A percentile compares a stretch with the other conserved stretches of the same genome.
These are phyloP conservation scores for Catocala fraxini DNA, from an alignment of 2,888 invertebrate species.

Conservation along the genomic window DNA sequence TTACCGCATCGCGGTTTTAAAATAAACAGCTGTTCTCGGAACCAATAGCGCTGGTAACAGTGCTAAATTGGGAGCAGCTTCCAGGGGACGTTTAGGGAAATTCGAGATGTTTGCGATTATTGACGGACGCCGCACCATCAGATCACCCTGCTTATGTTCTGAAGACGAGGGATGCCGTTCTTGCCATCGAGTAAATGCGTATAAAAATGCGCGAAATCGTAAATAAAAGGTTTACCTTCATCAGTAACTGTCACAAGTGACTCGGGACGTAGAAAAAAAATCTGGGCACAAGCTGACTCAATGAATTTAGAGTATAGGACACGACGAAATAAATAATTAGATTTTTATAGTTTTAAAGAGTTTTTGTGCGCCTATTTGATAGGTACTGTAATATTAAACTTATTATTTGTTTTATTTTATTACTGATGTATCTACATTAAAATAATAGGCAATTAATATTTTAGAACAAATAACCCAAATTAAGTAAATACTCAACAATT, in stretches of 20 bases:
- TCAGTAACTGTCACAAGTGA: not conserved
- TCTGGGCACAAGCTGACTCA: conserved; percentile 2
- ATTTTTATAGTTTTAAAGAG: conserved; percentile 5
- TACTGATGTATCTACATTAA: too few species aligned
- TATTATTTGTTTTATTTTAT: too few species aligned
- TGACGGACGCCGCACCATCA: conserved; percentile 12
- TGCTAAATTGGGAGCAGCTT: conserved; percentile 78
- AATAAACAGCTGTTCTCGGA: conserved; percentile 85
- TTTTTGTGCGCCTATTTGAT: too few species aligned
- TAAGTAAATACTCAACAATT: too few species aligned
- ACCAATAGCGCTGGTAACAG: conserved; percentile 72
- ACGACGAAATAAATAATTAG: conserved; percentile 12
- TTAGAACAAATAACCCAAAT: too few species aligned
- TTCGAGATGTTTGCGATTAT: conserved; percentile 57
- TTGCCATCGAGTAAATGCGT: not conserved
- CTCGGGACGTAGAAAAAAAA: conserved; percentile 10
- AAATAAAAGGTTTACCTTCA: too few species aligned
- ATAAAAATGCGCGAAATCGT: not conserved
- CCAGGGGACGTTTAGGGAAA: conserved; percentile 66
- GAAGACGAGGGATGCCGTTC: not conserved
- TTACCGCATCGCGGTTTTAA: conserved; percentile 78
- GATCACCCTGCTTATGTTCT: conserved; percentile 1
- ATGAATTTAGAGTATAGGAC: conserved; percentile 12
- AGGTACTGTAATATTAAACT: too few species aligned
- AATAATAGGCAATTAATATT: too few species aligned